Evolutionary conservation across 2,888 invertebrate genomes (phyloP).

Genomic region (Spisula solida): DNA sequence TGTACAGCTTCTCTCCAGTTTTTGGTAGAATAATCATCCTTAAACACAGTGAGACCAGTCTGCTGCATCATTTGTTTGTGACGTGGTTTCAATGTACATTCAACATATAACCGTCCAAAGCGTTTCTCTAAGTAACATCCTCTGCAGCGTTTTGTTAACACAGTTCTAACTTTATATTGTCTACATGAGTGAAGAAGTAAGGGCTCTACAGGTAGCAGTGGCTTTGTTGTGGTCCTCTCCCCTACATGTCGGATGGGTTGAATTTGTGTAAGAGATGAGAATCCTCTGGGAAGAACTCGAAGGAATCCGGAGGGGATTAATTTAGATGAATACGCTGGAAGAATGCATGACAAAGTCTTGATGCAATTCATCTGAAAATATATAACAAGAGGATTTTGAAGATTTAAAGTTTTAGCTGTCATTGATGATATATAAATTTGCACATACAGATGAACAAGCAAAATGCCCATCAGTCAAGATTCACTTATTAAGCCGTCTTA

Average conservation of each 20-base stretch:
- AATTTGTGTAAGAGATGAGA: neutral
- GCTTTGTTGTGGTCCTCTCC: neutral
- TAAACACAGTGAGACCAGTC: slow-evolving; percentile 70
- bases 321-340: neutral
- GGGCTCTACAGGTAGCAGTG: neutral
- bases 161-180: slow-evolving; percentile 80
- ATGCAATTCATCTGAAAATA: slow-evolving; percentile 6
- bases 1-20: slow-evolving; percentile 66
- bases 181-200: slow-evolving; percentile 53
- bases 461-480: too few relatives aligned
- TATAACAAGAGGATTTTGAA: neutral
- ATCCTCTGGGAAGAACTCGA: neutral
- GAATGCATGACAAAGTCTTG: neutral
- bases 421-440: too few relatives aligned
- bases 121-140: slow-evolving; percentile 85
- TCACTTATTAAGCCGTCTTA: too few relatives aligned
- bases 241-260: neutral
- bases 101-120: slow-evolving; percentile 83
- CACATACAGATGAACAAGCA: too few relatives aligned
- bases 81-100: slow-evolving; percentile 84
- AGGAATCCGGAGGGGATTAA: neutral
- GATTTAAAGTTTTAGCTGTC: too few relatives aligned
- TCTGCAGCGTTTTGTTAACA: slow-evolving; percentile 80
- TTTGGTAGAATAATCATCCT: slow-evolving; percentile 80
- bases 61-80: slow-evolving; percentile 86